Base-by-base conservation (phyloP, 2,888 invertebrate species). In the Gymnosoma rotundatum region DNA sequence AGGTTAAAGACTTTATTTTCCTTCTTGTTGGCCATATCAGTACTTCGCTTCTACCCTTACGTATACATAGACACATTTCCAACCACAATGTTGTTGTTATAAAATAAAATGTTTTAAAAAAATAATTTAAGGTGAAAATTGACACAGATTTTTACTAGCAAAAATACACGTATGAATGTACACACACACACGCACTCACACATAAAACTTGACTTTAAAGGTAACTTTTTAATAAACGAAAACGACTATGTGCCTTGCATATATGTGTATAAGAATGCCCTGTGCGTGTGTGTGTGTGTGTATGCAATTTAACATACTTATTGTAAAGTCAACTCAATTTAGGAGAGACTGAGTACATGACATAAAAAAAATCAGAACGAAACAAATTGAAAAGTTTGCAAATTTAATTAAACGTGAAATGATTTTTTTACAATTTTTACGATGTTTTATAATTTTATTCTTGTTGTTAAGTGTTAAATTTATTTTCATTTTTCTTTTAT, bases 371-470 rank as follows among this genome's bases (percentile, higher is more conserved):
- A 45, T 64, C 50, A 64, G 20, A 61, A 66, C 58, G 64, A 50
- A 72, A 72, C 56, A 79, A 79, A 73, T 79, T 79, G 72, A 72
- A 75, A 84, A 86, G 70, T 86, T 86, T 85, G 56, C 21, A 83
- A 86, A 83, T 83, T 83, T 86, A 85, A 86, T 86, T 86, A 84
- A 86, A 83, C 78, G 75, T 83, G 73, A 83, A 85, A 73, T 79
- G 52, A 78, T 64, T 32, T 32, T 32, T 69, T 61, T 50, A 20
- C 14, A 70, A 36, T 76, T 86, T 80, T 74, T 63, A 78, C 72
- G 45, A 54, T 72, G 45, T 50, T 74, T 63, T 73, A 66, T 67
- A 81, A 72, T 70, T 70, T 64, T 74, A 52, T 70, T 52, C 48
- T 61, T 16, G 20, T 73, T 73, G 56, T 72, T 67, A 72, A 52